A percentile compares a stretch with the other conserved stretches of the same genome.
These are phyloP conservation scores for Hozukius guyotensis DNA, from an alignment of 2,797 vertebrate genomes.

Conservation along the genomic window DNA sequence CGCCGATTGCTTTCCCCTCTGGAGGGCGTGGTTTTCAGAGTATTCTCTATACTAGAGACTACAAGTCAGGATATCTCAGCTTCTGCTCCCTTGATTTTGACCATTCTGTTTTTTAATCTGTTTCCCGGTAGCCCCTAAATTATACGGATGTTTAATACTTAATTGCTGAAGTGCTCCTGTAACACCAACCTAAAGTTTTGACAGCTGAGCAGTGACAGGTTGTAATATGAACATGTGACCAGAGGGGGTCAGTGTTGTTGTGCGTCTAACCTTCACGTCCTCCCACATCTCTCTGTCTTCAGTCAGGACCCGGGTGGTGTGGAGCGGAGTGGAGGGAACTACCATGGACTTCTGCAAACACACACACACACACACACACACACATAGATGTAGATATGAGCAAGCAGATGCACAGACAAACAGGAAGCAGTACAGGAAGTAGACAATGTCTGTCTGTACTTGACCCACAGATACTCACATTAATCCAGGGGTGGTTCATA, in stretches of 20 bases:
- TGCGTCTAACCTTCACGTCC: conserved; percentile 92
- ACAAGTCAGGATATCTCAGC: not conserved
- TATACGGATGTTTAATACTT: not conserved
- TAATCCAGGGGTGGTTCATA: conserved; percentile 98
- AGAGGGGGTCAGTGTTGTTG: conserved; percentile 57
- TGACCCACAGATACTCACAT: conserved; percentile 81
- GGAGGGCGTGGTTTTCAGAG: too few species aligned
- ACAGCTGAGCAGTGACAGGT: not conserved
- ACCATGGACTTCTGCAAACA: conserved; percentile 89
- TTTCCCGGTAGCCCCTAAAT: not conserved
- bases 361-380: conserved; percentile 31
- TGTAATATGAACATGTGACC: conserved; percentile 51
- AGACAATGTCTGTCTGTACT: not conserved
- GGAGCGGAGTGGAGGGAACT: conserved; percentile 94
- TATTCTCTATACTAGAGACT: not conserved
- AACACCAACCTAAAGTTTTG: not conserved
- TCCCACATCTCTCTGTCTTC: conserved; percentile 98
- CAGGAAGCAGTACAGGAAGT: not conserved
- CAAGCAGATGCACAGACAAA: conserved; percentile 1
- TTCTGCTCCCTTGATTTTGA: not conserved
- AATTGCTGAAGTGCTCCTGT: not conserved
- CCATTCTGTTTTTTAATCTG: not conserved
- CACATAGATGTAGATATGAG: not conserved
- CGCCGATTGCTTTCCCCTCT: too few species aligned
- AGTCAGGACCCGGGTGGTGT: conserved; percentile 94